Conservation (phyloP, 2,113 vertebrate genomes). For the Antigone vipio region DNA sequence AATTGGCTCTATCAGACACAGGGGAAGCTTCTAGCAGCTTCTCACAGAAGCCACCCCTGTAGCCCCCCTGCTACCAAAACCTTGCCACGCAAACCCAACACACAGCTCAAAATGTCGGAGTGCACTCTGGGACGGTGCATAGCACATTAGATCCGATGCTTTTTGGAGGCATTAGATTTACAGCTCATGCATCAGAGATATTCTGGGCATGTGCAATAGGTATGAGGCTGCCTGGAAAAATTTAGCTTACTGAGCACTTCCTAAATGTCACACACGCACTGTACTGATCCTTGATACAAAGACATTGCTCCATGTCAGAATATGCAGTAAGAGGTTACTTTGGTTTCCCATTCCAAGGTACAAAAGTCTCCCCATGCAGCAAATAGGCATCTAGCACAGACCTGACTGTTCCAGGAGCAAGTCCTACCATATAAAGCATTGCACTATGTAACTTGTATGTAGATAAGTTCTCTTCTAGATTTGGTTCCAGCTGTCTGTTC, state of each 20-base stretch:
- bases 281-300: background rate
- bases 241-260: background rate
- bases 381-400: background rate
- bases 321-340: background rate
- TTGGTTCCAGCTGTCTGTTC: background rate
- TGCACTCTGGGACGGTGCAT: background rate
- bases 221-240: background rate
- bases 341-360: background rate
- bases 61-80: no score
- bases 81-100: no score
- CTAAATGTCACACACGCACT: background rate
- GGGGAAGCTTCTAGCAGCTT: no score
- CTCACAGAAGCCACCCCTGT: no score
- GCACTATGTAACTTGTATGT: background rate
- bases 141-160: background rate
- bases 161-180: accelerated
- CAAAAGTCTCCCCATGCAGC: background rate
- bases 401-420: background rate
- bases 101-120: background rate
- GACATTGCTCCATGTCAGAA: background rate
- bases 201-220: background rate
- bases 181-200: background rate
- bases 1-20: no score
- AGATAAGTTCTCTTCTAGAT: background rate
- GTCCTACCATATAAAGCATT: background rate